These are phyloP conservation scores for Arenicola marina DNA, from an alignment of 2,888 invertebrate species.

Conservation along the genomic window DNA sequence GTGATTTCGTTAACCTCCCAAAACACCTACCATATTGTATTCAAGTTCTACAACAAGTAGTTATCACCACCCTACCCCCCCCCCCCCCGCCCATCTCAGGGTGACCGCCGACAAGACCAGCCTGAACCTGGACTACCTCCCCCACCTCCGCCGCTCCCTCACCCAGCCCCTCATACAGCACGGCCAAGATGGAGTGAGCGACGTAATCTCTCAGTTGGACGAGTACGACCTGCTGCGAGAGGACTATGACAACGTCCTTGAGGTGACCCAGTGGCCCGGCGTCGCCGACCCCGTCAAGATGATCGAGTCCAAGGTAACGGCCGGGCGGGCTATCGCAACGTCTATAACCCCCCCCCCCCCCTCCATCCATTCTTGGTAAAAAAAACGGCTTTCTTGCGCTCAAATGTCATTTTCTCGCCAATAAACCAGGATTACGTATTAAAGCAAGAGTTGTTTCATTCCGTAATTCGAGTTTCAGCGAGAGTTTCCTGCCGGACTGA, in stretches of 20 bases:
- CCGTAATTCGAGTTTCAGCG: too few species aligned
- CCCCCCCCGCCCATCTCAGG: too few species aligned
- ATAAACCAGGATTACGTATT: neutral
- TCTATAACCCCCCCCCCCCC: too few species aligned
- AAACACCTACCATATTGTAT: too few species aligned
- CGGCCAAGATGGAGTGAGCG: conserved; percentile 74
- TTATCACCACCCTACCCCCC: too few species aligned
- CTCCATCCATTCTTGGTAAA: too few species aligned
- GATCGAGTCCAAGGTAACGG: conserved; percentile 64
- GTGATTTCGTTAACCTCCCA: too few species aligned
- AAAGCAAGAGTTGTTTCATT: neutral
- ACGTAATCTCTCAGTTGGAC: conserved; percentile 75
- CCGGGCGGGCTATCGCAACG: too few species aligned
- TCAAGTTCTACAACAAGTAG: too few species aligned
- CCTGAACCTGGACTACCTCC: conserved; percentile 86
- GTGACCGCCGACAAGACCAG: conserved; percentile 81
- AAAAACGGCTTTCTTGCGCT: too few species aligned
- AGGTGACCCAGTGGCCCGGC: conserved; percentile 81
- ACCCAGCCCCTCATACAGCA: conserved; percentile 75
- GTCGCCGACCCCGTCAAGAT: conserved; percentile 73
- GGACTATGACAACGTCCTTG: conserved; percentile 86
- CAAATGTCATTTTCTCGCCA: neutral
- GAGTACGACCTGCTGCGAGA: conserved; percentile 86
- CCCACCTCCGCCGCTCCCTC: conserved; percentile 76
- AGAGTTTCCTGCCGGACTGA: too few species aligned